These are phyloP conservation scores for Drosophila seclusa DNA, from an alignment of 2,888 invertebrate genomes.

Conservation along the genomic window DNA sequence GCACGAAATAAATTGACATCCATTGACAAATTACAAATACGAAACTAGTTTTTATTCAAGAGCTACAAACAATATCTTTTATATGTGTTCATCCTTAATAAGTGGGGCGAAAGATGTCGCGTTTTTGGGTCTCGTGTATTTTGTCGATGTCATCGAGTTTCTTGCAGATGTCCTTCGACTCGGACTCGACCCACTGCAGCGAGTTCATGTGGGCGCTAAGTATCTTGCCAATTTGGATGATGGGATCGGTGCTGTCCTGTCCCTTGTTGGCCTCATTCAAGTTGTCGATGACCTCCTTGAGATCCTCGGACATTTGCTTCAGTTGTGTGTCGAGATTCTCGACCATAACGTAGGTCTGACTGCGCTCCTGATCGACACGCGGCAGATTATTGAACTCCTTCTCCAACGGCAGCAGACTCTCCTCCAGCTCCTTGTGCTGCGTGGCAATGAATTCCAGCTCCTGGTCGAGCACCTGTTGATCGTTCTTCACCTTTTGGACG, in stretches of 20 bases:
- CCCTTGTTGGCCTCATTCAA: conserved; percentile 94
- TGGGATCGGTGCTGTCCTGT: conserved; percentile 94
- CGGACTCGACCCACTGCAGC: conserved; percentile 96
- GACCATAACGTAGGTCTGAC: conserved; percentile 95
- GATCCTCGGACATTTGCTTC: conserved; percentile 96
- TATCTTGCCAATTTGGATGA: conserved; percentile 96
- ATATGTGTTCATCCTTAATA: conserved; percentile 79
- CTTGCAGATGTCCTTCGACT: conserved; percentile 90
- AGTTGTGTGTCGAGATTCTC: conserved; percentile 96
- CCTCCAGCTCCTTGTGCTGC: conserved; percentile 96
- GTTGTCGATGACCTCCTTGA: conserved; percentile 97
- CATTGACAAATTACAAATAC: conserved; percentile 19
- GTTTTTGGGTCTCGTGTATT: conserved; percentile 90
- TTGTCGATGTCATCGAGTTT: conserved; percentile 93
- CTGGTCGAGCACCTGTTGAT: conserved; percentile 95
- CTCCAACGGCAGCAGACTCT: conserved; percentile 93
- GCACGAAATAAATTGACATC: neutral
- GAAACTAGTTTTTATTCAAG: conserved; percentile 22
- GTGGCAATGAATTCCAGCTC: conserved; percentile 96
- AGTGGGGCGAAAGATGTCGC: conserved; percentile 89
- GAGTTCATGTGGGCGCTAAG: conserved; percentile 98
- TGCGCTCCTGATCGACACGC: conserved; percentile 93
- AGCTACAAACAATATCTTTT: neutral
- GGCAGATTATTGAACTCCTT: conserved; percentile 89
- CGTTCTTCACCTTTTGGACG: conserved; percentile 94